Conservation (phyloP, 64 coral and sea anemone species). For the Pachyseris speciosa region DNA sequence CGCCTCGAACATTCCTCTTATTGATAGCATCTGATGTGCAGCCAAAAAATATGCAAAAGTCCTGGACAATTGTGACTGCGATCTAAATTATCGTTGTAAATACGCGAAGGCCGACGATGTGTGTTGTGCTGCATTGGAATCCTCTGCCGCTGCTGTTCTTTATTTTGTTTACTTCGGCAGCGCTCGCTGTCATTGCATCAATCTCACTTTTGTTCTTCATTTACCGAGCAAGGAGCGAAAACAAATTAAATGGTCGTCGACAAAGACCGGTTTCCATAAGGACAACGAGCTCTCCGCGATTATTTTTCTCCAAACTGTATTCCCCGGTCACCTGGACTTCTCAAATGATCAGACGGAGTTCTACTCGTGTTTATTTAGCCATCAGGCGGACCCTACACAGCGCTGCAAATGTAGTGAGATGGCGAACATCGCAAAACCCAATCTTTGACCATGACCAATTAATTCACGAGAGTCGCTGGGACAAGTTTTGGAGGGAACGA, state of each 20-base stretch:
- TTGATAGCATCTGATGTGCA: neutral
- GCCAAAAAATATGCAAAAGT: neutral
- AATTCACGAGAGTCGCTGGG: slow-evolving; percentile 74
- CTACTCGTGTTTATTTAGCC: slow-evolving; percentile 53
- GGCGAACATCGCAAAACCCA: slow-evolving; percentile 64
- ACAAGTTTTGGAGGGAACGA: slow-evolving; percentile 90
- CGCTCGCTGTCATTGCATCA: slow-evolving; percentile 4
- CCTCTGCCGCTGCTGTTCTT: slow-evolving; percentile 55
- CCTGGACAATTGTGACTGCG: neutral
- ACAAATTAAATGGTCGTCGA: slow-evolving; percentile 17
- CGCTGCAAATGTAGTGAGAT: slow-evolving; percentile 70
- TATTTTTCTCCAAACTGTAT: neutral
- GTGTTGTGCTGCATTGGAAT: slow-evolving; percentile 75
- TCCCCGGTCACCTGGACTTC: slow-evolving; percentile 57
- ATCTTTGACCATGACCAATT: slow-evolving; percentile 74
- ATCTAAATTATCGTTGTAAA: neutral
- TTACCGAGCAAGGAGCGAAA: slow-evolving; percentile 35
- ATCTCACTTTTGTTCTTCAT: slow-evolving; percentile 42
- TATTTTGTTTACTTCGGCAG: slow-evolving; percentile 66
- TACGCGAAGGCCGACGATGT: neutral
- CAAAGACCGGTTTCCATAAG: slow-evolving; percentile 20
- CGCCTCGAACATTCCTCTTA: neutral
- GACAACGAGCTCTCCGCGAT: neutral
- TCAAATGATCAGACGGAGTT: slow-evolving; percentile 63
- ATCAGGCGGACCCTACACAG: slow-evolving; percentile 62